Conservation (phyloP, 1,140 invertebrate genomes). For the Acromyrmex echinatior region DNA sequence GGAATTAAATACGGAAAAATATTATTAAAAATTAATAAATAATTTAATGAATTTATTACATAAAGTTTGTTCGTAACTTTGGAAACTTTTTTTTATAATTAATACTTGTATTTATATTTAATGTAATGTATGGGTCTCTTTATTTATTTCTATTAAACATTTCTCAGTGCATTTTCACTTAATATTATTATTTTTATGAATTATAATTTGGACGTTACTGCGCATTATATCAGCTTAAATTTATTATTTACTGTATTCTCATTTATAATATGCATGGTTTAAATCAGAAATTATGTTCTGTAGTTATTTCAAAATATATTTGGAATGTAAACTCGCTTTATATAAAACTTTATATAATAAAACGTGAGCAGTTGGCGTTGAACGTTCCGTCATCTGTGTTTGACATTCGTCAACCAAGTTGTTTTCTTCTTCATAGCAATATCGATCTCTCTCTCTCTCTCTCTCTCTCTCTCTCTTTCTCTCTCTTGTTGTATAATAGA, state of each 20-base stretch:
- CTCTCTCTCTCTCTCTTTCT: slow-evolving; percentile 12
- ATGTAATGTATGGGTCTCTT: no score
- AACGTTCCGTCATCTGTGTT: slow-evolving; percentile 40
- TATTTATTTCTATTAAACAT: no score
- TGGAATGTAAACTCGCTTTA: background rate
- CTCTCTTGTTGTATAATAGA: background rate
- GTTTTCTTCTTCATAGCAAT: background rate
- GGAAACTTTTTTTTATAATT: background rate
- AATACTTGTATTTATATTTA: background rate
- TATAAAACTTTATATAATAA: slow-evolving; percentile 60
- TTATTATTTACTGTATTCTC: background rate
- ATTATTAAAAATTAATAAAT: background rate
- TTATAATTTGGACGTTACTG: background rate
- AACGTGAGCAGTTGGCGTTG: slow-evolving; percentile 68
- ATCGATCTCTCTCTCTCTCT: slow-evolving; percentile 43
- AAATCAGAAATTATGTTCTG: background rate
- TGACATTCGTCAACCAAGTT: slow-evolving; percentile 53
- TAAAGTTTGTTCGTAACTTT: background rate
- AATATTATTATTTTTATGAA: background rate
- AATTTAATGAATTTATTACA: background rate
- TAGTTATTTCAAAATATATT: slow-evolving; percentile 11
- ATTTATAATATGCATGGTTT: background rate
- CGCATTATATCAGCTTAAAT: background rate
- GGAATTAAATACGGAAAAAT: background rate
- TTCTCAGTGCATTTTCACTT: no score